These are phyloP conservation scores for Megalonaias nervosa DNA, from an alignment of 1,140 invertebrate species.

Conservation along the genomic window DNA sequence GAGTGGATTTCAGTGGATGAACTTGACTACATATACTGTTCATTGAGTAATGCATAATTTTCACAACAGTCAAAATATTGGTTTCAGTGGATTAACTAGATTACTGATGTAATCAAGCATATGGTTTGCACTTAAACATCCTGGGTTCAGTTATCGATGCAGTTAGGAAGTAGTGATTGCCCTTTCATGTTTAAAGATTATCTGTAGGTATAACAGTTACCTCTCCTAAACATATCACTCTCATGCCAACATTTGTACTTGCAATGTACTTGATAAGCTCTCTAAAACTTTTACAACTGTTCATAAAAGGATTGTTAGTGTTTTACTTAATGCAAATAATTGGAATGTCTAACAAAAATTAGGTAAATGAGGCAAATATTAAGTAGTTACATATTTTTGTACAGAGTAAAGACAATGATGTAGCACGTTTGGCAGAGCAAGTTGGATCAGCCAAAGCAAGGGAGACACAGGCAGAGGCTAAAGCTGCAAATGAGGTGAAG, in stretches of 20 bases:
- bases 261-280: not conserved
- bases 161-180: too few species aligned
- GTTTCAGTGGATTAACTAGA: too few species aligned
- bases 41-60: too few species aligned
- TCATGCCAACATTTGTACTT: not conserved
- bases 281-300: not conserved
- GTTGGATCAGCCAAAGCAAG: slow-evolving; percentile 50
- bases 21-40: too few species aligned
- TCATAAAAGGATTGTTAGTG: not conserved
- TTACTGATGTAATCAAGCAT: too few species aligned
- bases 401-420: slow-evolving; percentile 49
- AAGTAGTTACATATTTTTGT: not conserved
- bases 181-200: too few species aligned
- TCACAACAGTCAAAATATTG: too few species aligned
- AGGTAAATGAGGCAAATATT: not conserved
- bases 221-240: not conserved
- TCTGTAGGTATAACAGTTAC: not conserved
- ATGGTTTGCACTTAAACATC: too few species aligned
- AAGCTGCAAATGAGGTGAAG: slow-evolving; percentile 38
- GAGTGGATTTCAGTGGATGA: too few species aligned
- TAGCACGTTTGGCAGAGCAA: slow-evolving; percentile 51
- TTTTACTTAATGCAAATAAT: not conserved
- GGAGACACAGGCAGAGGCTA: slow-evolving; percentile 45
- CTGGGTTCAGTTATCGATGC: too few species aligned
- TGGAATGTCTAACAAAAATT: not conserved